Evolutionary conservation across 2,113 vertebrate species (phyloP).

Genomic region (Chamaea fasciata): DNA sequence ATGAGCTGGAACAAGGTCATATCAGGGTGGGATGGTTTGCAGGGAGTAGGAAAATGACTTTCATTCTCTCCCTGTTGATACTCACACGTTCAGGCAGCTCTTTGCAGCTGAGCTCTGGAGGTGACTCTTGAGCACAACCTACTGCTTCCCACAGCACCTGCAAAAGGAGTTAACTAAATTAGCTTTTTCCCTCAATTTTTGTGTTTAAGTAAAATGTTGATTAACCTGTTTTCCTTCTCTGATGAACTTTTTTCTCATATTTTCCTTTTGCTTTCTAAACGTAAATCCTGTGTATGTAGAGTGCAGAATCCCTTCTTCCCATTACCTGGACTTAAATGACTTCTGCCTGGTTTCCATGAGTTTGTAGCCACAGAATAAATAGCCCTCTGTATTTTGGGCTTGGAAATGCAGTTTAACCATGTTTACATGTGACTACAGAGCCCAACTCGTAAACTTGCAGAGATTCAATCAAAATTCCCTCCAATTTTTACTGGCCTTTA

Average conservation of each 20-base stretch:
- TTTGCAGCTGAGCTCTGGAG: not conserved
- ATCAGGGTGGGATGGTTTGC: not conserved
- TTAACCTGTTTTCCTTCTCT: not conserved
- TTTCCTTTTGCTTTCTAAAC: not conserved
- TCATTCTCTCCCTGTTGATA: not conserved
- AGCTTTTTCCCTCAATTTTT: not conserved
- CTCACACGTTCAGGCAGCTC: not conserved
- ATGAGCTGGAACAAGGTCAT: conserved; percentile 39
- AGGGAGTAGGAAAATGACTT: not conserved
- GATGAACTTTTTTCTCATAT: not conserved
- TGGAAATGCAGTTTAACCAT: not conserved
- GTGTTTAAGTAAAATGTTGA: not conserved
- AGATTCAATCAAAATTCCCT: not conserved
- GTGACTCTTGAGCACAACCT: conserved; percentile 30
- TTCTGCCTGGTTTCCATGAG: not conserved
- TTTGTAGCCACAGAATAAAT: not conserved
- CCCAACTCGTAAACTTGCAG: not conserved
- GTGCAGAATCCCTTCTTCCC: not conserved
- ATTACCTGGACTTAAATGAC: not conserved
- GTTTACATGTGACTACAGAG: not conserved
- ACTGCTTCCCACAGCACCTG: not conserved
- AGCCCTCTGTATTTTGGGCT: not conserved
- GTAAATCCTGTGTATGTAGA: not conserved
- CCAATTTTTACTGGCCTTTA: not conserved
- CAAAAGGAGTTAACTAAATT: not conserved